Evolutionary conservation across 2,797 vertebrate genomes (phyloP).

Genomic region (Petrocephalus sullivani): DNA sequence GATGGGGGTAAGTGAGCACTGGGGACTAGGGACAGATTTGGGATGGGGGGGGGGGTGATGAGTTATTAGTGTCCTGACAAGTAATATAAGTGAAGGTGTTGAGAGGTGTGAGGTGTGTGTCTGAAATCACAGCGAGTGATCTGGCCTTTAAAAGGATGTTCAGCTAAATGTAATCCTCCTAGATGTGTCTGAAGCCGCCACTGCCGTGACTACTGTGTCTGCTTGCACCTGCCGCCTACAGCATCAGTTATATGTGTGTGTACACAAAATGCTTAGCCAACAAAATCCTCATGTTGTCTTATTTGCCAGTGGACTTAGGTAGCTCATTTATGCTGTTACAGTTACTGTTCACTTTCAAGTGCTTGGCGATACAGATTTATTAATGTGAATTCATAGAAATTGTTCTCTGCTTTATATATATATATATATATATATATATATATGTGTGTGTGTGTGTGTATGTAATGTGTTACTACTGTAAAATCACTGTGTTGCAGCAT

Average conservation of each 20-base stretch:
- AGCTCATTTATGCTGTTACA: neutral
- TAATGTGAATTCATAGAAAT: neutral
- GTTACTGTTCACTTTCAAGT: neutral
- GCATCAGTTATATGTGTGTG: neutral
- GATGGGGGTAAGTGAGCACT: neutral
- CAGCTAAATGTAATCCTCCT: neutral
- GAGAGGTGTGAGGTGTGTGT: neutral
- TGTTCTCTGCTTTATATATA: neutral
- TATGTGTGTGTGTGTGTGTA: too few relatives aligned
- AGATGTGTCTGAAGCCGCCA: neutral
- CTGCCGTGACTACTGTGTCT: neutral
- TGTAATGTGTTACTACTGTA: neutral
- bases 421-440: too few relatives aligned
- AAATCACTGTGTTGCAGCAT: neutral
- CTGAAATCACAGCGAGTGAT: slow-evolving; percentile 2
- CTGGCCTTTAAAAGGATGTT: neutral
- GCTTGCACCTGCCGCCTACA: neutral
- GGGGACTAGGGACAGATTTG: neutral
- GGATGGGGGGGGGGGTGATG: neutral
- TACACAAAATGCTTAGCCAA: neutral
- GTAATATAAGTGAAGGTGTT: neutral
- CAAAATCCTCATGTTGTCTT: neutral
- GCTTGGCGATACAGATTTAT: neutral
- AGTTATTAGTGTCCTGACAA: neutral
- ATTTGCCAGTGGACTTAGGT: neutral